Base-by-base conservation (phyloP, 2,797 vertebrate genomes). In the Hybognathus amarus region DNA sequence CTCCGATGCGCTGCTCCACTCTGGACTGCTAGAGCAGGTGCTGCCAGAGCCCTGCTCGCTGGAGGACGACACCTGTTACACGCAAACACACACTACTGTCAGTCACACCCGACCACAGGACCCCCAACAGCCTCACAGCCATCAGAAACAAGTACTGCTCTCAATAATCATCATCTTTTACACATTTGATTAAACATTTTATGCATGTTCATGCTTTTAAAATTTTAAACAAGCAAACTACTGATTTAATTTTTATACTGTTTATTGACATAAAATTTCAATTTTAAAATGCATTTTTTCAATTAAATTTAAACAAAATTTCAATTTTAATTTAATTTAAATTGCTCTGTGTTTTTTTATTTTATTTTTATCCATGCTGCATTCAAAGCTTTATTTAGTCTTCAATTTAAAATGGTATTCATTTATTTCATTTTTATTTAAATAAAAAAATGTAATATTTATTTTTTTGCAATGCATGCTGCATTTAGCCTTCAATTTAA, bases 21-120 rank as follows among this genome's bases (percentile, higher is more conserved):
- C 97, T 0, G 98, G 97, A 91, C 97, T 98, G 89, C 97, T 98
- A 91, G 97, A 98, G 95, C 97, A 99, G 61, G 97, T 95, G 90
- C 97, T 98, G 91, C 96, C 91, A 1, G 97, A 96, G 71, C 96
- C 95, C 54, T 96, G 97, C 80, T 98, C 97, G 0, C 95, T 94
- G 79, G 96, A 92, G 6, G 93, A 96, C 88, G 97, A 95, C 93
- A 96, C 93, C 95, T 96, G 94, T 93, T 64, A 50, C 82, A 84
- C 77, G 83, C 61, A 79, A 30, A 83, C 64, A 85, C 15, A 87
- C 87, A 92, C 87, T 66, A 87, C 92, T 90, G 93, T 98, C 91
- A 96, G 93, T 93, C 97, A 95, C 38, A 75, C 8, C 64, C 59
- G 7, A 78, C 17, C 24, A 78, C 61, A 12, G 56, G 75, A 64